These are phyloP conservation scores for Netelia fuscicornis DNA, from an alignment of 2,888 invertebrate species.

Conservation along the genomic window DNA sequence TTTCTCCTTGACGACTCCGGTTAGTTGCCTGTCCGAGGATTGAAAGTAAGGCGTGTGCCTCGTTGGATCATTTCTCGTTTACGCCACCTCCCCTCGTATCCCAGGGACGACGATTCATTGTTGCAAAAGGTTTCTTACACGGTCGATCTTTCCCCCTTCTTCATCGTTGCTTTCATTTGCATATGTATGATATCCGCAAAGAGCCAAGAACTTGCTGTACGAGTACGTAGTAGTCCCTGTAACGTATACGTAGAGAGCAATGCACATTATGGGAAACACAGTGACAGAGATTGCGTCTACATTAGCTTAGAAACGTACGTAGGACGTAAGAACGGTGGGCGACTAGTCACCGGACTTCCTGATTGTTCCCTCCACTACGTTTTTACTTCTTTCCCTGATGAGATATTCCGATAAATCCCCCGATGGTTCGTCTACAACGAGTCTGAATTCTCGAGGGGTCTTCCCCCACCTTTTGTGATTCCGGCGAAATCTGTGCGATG, in stretches of 20 bases:
- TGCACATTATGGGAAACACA: conserved; percentile 29
- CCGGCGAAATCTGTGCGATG: conserved; percentile 12
- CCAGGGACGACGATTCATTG: conserved; percentile 18
- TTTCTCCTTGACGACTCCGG: neutral
- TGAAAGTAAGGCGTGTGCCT: conserved; percentile 22
- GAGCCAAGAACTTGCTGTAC: conserved; percentile 34
- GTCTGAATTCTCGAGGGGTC: conserved; percentile 10
- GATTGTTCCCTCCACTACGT: conserved; percentile 14
- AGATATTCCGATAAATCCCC: conserved; percentile 11
- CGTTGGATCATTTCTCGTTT: conserved; percentile 13
- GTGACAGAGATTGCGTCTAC: conserved; percentile 29
- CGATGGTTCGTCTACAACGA: neutral
- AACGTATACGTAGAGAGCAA: neutral
- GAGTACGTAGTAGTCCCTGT: neutral
- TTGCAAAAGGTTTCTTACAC: conserved; percentile 20
- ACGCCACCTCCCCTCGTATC: neutral
- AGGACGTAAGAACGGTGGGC: conserved; percentile 46
- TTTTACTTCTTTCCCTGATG: neutral
- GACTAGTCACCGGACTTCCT: conserved; percentile 53
- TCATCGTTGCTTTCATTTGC: conserved; percentile 47
- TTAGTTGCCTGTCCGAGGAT: neutral
- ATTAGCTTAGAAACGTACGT: conserved; percentile 34
- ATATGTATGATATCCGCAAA: conserved; percentile 59
- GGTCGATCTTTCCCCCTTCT: conserved; percentile 4
- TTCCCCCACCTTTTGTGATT: neutral